Evolutionary conservation across 2,113 vertebrate genomes (phyloP).

Genomic region (Puntigrus tetrazona): DNA sequence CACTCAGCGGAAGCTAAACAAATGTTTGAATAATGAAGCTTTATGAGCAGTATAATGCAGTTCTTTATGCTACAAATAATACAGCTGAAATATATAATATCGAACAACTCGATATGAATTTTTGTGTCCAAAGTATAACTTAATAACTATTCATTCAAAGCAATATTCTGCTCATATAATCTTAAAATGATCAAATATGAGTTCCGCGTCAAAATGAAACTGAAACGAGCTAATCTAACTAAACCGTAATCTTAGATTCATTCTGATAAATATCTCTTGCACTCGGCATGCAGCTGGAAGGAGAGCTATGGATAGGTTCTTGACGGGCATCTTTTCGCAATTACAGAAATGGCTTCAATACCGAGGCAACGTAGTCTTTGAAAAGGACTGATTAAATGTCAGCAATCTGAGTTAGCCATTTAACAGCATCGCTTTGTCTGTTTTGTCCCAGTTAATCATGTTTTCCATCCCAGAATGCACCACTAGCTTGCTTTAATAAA

Average conservation of each 20-base stretch:
- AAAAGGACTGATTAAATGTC: constrained; percentile 26
- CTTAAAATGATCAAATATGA: constrained; percentile 2
- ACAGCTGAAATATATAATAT: background rate
- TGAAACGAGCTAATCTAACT: constrained; percentile 1
- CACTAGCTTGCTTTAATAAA: background rate
- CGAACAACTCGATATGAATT: background rate
- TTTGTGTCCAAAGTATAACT: constrained; percentile 5
- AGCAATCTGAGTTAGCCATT: constrained; percentile 10
- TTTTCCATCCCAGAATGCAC: constrained; percentile 14
- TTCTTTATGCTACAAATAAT: background rate
- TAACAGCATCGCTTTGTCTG: background rate
- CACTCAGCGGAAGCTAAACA: background rate
- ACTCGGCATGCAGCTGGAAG: background rate
- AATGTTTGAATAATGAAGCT: constrained; percentile 8
- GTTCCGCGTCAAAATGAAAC: constrained; percentile 1
- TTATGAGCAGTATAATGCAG: constrained; percentile 1
- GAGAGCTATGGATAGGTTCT: background rate
- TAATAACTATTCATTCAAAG: constrained; percentile 2
- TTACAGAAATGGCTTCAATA: background rate
- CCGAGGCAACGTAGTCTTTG: background rate
- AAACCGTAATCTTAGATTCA: constrained; percentile 30
- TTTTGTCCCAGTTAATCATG: background rate
- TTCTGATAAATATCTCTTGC: background rate
- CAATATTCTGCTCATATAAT: constrained; percentile 6
- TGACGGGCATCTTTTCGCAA: background rate